Percentiles rank a stretch among this genome's conserved stretches.
These are phyloP conservation scores for Trematomus loennbergii DNA, from an alignment of 2,113 vertebrate species.

Conservation along the genomic window DNA sequence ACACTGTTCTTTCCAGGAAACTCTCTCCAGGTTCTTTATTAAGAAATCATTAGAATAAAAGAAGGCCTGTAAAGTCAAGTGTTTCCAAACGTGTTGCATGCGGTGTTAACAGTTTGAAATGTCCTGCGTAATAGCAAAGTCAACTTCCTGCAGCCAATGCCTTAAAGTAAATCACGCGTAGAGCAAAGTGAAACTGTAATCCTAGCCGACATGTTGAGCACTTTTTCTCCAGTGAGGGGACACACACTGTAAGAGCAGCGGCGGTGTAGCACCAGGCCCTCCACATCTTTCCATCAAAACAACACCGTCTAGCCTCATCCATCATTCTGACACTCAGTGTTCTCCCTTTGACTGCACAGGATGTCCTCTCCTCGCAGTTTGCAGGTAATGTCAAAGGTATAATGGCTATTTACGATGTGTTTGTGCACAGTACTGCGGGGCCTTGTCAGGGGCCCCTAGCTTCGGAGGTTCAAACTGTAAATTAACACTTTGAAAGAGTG, in stretches of 20 bases:
- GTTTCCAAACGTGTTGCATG: slow-evolving; percentile 12
- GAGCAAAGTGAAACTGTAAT: slow-evolving; percentile 3
- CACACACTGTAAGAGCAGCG: background rate
- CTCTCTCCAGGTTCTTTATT: background rate
- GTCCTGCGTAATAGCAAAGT: background rate
- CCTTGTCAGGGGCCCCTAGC: slow-evolving; percentile 1
- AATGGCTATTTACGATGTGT: slow-evolving; percentile 57
- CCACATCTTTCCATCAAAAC: slow-evolving; percentile 56
- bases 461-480: slow-evolving; percentile 28
- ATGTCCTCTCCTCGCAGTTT: slow-evolving; percentile 52
- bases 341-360: slow-evolving; percentile 46
- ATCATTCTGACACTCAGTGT: slow-evolving; percentile 56
- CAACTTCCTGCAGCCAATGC: background rate
- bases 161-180: background rate
- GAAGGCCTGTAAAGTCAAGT: slow-evolving; percentile 2
- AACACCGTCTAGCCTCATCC: slow-evolving; percentile 48
- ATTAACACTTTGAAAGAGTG: slow-evolving; percentile 31
- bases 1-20: slow-evolving; percentile 4
- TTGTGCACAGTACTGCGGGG: slow-evolving; percentile 17
- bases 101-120: background rate
- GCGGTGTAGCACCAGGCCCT: slow-evolving; percentile 26
- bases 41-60: slow-evolving; percentile 11
- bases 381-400: slow-evolving; percentile 45
- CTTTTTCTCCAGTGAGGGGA: background rate
- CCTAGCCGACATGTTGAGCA: background rate